Conservation (phyloP, 2,797 vertebrate genomes). For the Poeciliopsis gracilis region DNA sequence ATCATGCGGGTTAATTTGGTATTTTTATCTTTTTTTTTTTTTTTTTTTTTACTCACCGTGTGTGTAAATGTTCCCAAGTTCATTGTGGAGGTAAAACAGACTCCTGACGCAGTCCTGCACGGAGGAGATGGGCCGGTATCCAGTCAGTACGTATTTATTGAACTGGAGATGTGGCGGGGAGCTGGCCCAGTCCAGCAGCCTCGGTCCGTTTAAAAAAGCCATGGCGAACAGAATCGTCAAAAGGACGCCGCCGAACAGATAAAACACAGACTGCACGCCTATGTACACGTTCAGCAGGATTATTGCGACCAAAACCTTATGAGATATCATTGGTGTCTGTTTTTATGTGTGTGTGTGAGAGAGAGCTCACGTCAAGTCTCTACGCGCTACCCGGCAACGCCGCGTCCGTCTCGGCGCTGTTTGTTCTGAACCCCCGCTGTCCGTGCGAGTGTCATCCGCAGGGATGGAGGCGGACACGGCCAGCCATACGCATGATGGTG, state of each 20-base stretch:
- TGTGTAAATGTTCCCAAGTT: conserved; percentile 95
- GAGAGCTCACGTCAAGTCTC: conserved; percentile 41
- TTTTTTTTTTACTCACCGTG: conserved; percentile 85
- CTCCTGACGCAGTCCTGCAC: conserved; percentile 90
- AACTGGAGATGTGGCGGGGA: conserved; percentile 93
- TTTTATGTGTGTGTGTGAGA: conserved; percentile 34
- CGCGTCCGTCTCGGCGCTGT: conserved; percentile 51
- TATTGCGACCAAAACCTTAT: conserved; percentile 75
- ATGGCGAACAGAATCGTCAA: conserved; percentile 78
- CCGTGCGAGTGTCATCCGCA: conserved; percentile 72
- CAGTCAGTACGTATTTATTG: conserved; percentile 91
- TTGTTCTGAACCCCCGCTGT: conserved; percentile 55
- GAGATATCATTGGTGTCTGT: conserved; percentile 70
- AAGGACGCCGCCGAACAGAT: conserved; percentile 73
- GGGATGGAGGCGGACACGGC: conserved; percentile 71
- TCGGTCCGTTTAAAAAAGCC: conserved; percentile 89
- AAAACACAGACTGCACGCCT: conserved; percentile 73
- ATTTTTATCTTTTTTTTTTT: no score
- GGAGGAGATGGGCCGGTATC: conserved; percentile 89
- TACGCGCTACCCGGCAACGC: conserved; percentile 50
- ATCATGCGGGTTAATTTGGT: no score
- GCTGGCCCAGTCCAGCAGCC: conserved; percentile 91
- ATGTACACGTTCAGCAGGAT: conserved; percentile 75
- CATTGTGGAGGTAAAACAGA: conserved; percentile 95
- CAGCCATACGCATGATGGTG: conserved; percentile 66